These are phyloP conservation scores for Jacana jacana DNA, from an alignment of 2,113 vertebrate species.

Conservation along the genomic window DNA sequence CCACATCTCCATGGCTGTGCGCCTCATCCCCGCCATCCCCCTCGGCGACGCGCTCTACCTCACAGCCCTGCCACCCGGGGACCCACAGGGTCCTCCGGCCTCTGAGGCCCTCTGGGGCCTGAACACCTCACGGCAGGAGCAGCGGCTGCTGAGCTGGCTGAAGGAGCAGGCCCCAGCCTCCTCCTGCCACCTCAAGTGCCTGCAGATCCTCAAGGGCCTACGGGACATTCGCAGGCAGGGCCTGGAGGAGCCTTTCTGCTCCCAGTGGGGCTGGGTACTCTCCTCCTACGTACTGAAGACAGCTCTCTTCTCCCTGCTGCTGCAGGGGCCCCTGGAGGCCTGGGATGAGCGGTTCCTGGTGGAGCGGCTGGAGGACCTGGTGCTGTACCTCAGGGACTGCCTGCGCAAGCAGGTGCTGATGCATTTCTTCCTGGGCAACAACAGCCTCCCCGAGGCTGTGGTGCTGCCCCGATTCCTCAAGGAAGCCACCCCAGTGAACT, in stretches of 20 bases:
- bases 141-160: conserved; percentile 81
- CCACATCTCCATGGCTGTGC: conserved; percentile 86
- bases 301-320: conserved; percentile 75
- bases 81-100: neutral
- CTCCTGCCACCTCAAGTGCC: conserved; percentile 86
- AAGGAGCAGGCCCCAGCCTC: conserved; percentile 75
- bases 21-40: conserved; percentile 83
- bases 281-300: conserved; percentile 85
- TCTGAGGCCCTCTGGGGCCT: conserved; percentile 77
- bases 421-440: conserved; percentile 79
- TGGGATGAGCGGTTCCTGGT: conserved; percentile 80
- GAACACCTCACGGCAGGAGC: conserved; percentile 82
- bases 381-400: conserved; percentile 76
- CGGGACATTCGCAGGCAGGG: conserved; percentile 77
- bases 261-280: conserved; percentile 78
- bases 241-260: conserved; percentile 68
- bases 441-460: conserved; percentile 70
- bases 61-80: conserved; percentile 55
- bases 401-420: conserved; percentile 74
- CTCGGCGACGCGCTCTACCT: conserved; percentile 81
- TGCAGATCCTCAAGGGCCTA: conserved; percentile 85
- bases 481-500: conserved; percentile 73
- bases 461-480: conserved; percentile 79
- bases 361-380: conserved; percentile 79
- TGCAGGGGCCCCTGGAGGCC: conserved; percentile 66